Evolutionary conservation across 2,888 invertebrate genomes (phyloP), one percentile per base, ranked within the genome.

Genomic region (Muscina levida): DNA sequence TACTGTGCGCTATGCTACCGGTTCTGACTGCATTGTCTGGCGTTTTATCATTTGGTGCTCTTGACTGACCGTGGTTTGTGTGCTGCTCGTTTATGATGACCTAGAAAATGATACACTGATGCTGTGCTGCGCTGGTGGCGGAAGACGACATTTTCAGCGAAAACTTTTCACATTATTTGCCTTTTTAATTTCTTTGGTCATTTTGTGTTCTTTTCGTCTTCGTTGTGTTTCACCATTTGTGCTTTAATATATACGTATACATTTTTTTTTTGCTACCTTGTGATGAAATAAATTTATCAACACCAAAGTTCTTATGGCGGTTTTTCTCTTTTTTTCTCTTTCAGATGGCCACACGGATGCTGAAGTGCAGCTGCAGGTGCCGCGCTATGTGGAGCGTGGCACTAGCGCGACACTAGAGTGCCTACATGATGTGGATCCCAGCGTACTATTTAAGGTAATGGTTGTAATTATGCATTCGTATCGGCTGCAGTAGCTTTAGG

Each of bases 391-490:
- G 83, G 93, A 94, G 80, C 92, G 93, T 85, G 95, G 94, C 72
- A 93, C 94, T 76, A 93, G 94, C 83, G 95, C 94, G 83, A 92
- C 93, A 62, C 91, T 96, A 82, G 93, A 93, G 87, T 96, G 96
- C 92, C 93, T 93, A 82, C 95, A 96, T 91, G 95, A 94, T 90
- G 95, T 95, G 77, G 92, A 93, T 62, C 93, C 93, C 56, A 94
- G 94, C 86, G 93, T 94, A 85, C 92, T 96, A 73, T 94, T 95
- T 92, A 95, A 95, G 91, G 95, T 96, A 85, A 95, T 71, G 67
- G n/a, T 46, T 22, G 24, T 22, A 2, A 11, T 46, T 17, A 46
- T 17, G 2, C 46, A 15, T 15, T n/a, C 1, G 5, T 53, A 24
- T 53, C 24, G 17, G 39, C 13, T 10, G 19, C 37, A 39, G n/a